Evolutionary conservation across 2,888 invertebrate genomes (phyloP).

Genomic region (Meghimatium bilineatum): DNA sequence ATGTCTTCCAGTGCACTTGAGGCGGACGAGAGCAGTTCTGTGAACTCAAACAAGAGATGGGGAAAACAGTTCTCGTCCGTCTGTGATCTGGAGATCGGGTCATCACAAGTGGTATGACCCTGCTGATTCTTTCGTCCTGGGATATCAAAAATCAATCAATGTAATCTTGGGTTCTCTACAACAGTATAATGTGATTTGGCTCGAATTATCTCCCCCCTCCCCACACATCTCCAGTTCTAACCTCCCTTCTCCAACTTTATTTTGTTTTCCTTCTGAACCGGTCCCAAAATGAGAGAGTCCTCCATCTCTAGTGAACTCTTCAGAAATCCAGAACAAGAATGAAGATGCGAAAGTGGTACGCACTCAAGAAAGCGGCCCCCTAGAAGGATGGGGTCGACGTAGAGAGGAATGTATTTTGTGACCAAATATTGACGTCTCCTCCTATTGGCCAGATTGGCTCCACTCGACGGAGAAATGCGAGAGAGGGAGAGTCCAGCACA

Average conservation of each 20-base stretch:
- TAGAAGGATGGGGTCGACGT: not conserved
- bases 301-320: slow-evolving; percentile 52
- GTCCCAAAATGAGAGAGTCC: slow-evolving; percentile 49
- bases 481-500: slow-evolving; percentile 13
- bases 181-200: slow-evolving; percentile 55
- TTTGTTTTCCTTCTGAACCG: not conserved
- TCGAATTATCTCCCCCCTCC: slow-evolving; percentile 49
- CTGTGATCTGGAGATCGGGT: slow-evolving; percentile 43
- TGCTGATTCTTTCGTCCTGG: slow-evolving; percentile 14
- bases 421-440: slow-evolving; percentile 53
- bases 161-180: slow-evolving; percentile 52
- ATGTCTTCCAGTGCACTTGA: not conserved
- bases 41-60: not conserved
- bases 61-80: not conserved
- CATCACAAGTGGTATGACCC: slow-evolving; percentile 34
- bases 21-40: not conserved
- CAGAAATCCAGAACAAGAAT: slow-evolving; percentile 27
- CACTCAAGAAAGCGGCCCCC: not conserved
- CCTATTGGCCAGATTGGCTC: slow-evolving; percentile 37
- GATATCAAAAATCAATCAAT: slow-evolving; percentile 35
- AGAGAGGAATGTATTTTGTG: slow-evolving; percentile 50
- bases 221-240: not conserved
- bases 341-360: slow-evolving; percentile 19
- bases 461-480: slow-evolving; percentile 5
- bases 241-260: too few relatives aligned